phyloP scores from a whole-genome alignment of 1,140 invertebrate species.

The Drosophila pseudoananassae region DNA sequence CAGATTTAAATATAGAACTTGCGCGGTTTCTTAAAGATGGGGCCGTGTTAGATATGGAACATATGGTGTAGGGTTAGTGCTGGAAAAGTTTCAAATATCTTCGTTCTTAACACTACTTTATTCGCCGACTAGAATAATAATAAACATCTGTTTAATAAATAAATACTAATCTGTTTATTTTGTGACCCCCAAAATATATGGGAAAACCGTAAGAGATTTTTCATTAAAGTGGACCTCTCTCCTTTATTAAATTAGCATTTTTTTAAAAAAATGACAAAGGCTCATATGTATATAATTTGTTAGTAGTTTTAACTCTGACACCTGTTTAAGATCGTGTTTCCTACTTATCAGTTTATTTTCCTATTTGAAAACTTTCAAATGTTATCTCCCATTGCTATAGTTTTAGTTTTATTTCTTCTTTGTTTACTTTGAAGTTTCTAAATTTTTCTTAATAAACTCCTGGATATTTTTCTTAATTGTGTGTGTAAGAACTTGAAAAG shows the following conservation, averaged over 20 bases:
- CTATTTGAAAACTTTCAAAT: background rate
- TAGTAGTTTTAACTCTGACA: background rate
- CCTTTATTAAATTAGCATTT: background rate
- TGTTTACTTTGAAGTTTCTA: background rate
- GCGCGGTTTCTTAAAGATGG: background rate
- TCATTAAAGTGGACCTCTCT: background rate
- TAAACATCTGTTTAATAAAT: too few relatives aligned
- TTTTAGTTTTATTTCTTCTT: background rate
- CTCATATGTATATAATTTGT: background rate
- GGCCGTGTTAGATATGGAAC: background rate
- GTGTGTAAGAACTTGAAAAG: constrained; percentile 48
- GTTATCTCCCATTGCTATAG: background rate
- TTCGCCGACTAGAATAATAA: constrained; percentile 1
- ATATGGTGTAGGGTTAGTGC: background rate
- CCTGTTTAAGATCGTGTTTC: background rate
- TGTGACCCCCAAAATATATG: background rate
- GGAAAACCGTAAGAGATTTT: background rate
- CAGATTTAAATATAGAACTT: background rate
- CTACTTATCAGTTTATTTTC: background rate
- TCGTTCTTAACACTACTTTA: background rate
- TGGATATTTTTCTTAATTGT: constrained; percentile 15
- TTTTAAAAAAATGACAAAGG: background rate
- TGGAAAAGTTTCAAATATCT: background rate
- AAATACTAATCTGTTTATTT: background rate
- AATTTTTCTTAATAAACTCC: constrained; percentile 12